Evolutionary conservation across 2,888 invertebrate genomes (phyloP).

Genomic region (Lutraria lutraria): DNA sequence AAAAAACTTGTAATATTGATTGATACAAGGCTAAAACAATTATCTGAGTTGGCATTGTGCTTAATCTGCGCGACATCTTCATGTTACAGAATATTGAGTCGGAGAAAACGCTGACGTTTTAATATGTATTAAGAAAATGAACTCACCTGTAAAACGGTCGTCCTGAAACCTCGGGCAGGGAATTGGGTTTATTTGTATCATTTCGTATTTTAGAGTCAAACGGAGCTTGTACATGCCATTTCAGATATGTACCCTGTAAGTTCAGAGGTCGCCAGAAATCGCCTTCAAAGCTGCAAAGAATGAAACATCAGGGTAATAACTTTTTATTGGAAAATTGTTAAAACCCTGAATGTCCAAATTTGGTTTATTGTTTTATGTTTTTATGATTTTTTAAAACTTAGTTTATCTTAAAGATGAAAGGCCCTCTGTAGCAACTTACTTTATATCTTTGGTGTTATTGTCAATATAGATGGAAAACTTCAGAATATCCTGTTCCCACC

Average conservation of each 20-base stretch:
- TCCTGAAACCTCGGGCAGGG: not conserved
- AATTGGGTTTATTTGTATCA: not conserved
- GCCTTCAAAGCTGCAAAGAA: conserved; percentile 1
- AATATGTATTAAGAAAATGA: not conserved
- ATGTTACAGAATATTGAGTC: not conserved
- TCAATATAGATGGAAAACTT: conserved; percentile 35
- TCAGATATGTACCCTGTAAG: not conserved
- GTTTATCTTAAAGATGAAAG: not conserved
- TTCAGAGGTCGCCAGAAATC: not conserved
- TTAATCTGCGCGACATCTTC: not conserved
- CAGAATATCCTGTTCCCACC: conserved; percentile 72
- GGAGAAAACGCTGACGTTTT: not conserved
- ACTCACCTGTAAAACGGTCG: not conserved
- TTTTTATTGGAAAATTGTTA: no score
- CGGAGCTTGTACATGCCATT: not conserved
- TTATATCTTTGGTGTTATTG: conserved; percentile 51
- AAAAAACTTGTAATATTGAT: no score
- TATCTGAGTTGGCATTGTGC: not conserved
- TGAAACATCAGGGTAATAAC: not conserved
- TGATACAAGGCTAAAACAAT: not conserved
- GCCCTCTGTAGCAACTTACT: conserved; percentile 32
- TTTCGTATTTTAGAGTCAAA: not conserved
- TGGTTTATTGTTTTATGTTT: not conserved
- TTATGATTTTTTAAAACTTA: not conserved
- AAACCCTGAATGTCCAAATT: no score